These are phyloP conservation scores for Zoanthus sansibaricus DNA, from an alignment of 92 coral and sea anemone genomes.

Conservation along the genomic window DNA sequence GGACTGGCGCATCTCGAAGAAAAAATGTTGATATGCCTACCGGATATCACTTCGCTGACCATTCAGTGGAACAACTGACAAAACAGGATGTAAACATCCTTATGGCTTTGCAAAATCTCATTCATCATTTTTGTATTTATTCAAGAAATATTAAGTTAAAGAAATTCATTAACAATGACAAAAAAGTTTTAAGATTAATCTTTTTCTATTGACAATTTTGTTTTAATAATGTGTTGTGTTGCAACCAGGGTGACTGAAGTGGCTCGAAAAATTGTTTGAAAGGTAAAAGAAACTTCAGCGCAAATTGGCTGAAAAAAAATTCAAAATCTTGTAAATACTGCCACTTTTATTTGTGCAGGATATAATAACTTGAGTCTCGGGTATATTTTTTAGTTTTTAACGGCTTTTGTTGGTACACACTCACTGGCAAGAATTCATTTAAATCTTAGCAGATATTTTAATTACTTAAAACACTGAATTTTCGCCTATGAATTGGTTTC, in stretches of 20 bases:
- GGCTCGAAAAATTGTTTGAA: slow-evolving; percentile 2
- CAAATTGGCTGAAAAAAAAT: slow-evolving; percentile 11
- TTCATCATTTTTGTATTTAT: slow-evolving; percentile 2
- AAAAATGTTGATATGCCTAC: slow-evolving; percentile 37
- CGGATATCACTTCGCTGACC: neutral
- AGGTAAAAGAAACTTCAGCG: neutral
- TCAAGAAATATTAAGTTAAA: neutral
- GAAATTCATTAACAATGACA: neutral
- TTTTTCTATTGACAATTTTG: neutral
- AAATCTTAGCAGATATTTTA: neutral
- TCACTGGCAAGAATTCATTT: neutral
- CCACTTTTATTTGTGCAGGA: slow-evolving; percentile 14
- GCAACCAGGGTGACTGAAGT: slow-evolving; percentile 8
- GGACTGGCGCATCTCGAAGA: neutral
- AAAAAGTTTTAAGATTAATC: neutral
- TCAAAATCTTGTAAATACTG: slow-evolving; percentile 20
- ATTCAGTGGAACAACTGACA: neutral
- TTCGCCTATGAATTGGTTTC: neutral
- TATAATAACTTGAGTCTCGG: neutral
- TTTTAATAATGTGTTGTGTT: neutral
- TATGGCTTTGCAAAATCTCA: neutral
- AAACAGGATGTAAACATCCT: neutral
- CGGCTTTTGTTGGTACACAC: slow-evolving; percentile 30
- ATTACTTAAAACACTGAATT: neutral
- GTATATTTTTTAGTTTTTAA: slow-evolving; percentile 4